Conservation (phyloP, 2,113 vertebrate species). For the Trichomycterus rosablanca region DNA sequence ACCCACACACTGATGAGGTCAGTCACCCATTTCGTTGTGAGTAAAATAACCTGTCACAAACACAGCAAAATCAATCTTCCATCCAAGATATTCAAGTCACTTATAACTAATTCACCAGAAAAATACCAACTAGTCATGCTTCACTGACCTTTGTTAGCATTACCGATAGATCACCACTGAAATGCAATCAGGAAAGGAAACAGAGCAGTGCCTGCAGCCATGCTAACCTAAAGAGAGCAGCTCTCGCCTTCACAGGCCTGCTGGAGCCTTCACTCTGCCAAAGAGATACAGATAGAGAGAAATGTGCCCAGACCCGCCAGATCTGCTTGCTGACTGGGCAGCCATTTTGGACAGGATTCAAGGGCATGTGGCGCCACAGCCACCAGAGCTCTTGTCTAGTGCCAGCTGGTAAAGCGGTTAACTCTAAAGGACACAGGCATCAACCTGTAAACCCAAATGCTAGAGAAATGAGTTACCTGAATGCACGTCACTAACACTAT, state of each 20-base stretch:
- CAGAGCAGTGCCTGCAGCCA: not conserved
- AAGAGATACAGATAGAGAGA: not conserved
- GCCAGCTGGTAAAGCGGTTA: slow-evolving; percentile 55
- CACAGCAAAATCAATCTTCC: not conserved
- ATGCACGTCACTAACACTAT: slow-evolving; percentile 50
- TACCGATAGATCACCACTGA: slow-evolving; percentile 30
- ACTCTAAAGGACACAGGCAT: slow-evolving; percentile 42
- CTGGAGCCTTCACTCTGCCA: slow-evolving; percentile 15
- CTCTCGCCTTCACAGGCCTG: slow-evolving; percentile 7
- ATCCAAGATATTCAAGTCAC: not conserved
- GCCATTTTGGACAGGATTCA: slow-evolving; percentile 58
- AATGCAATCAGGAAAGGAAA: not conserved
- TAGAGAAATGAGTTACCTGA: slow-evolving; percentile 49
- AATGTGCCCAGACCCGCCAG: slow-evolving; percentile 44
- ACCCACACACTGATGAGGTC: slow-evolving; percentile 4
- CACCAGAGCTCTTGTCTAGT: slow-evolving; percentile 37
- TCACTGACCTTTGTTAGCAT: slow-evolving; percentile 25
- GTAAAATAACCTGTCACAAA: not conserved
- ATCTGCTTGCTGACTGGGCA: slow-evolving; percentile 45
- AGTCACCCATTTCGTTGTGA: slow-evolving; percentile 14
- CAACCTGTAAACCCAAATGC: slow-evolving; percentile 26
- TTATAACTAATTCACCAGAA: slow-evolving; percentile 36
- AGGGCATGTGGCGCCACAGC: slow-evolving; percentile 48
- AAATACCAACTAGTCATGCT: slow-evolving; percentile 38
- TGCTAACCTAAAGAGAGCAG: slow-evolving; percentile 26